These are phyloP conservation scores for Unio pictorum DNA, from an alignment of 2,888 invertebrate genomes.

Conservation along the genomic window DNA sequence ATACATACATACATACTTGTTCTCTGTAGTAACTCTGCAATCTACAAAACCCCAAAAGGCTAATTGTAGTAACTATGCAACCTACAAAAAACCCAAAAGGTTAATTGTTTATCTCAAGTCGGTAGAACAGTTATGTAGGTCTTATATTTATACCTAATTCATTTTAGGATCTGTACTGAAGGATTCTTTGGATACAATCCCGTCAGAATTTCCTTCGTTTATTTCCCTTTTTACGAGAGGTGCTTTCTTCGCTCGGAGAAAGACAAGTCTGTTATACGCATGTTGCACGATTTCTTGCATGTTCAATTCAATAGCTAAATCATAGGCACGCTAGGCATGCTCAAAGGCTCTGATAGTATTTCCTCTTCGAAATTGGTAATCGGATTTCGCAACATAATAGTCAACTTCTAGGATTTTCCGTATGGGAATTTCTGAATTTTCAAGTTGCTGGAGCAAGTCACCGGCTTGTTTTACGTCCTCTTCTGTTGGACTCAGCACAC, in stretches of 20 bases:
- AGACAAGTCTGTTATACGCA: conserved; percentile 25
- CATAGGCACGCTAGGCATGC: conserved; percentile 27
- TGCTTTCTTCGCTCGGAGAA: conserved; percentile 8
- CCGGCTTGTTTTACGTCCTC: conserved; percentile 27
- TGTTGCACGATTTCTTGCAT: conserved; percentile 34
- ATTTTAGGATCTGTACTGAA: too few species aligned
- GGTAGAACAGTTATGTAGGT: too few species aligned
- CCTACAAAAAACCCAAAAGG: too few species aligned
- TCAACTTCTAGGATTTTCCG: conserved; percentile 37
- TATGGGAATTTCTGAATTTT: conserved; percentile 32
- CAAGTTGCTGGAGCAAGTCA: conserved; percentile 26
- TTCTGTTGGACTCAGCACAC: conserved; percentile 11
- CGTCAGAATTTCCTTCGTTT: conserved; percentile 10
- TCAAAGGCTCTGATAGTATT: conserved; percentile 24
- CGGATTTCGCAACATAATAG: conserved; percentile 34
- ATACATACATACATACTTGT: too few species aligned
- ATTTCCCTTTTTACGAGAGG: conserved; percentile 6
- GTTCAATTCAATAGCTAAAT: conserved; percentile 26
- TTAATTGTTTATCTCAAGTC: too few species aligned
- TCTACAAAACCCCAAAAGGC: too few species aligned
- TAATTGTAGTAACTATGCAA: too few species aligned
- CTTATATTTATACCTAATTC: too few species aligned
- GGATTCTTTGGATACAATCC: not conserved
- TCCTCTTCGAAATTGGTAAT: too few species aligned
- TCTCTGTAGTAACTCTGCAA: too few species aligned